A percentile compares a stretch with the other conserved stretches of the same genome.
These are phyloP conservation scores for Gobio gobio DNA, from an alignment of 2,113 vertebrate genomes.

Conservation along the genomic window DNA sequence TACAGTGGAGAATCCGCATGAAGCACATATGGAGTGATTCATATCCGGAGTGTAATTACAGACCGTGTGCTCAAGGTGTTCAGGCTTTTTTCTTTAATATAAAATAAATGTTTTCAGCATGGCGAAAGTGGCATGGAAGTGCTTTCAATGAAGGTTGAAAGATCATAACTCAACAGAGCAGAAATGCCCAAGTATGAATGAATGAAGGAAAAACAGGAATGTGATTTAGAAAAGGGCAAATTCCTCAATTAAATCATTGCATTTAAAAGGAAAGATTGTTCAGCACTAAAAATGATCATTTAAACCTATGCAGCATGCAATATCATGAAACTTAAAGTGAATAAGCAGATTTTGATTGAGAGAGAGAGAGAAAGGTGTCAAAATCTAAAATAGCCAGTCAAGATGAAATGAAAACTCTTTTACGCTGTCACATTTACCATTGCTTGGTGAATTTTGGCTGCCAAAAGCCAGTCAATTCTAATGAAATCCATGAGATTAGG, in stretches of 20 bases:
- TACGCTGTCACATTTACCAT: too few relatives aligned
- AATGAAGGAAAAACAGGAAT: neutral
- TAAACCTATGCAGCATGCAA: neutral
- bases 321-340: neutral
- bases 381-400: neutral
- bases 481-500: neutral
- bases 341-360: too few relatives aligned
- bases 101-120: neutral
- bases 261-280: conserved; percentile 19
- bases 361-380: too few relatives aligned
- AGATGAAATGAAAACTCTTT: neutral
- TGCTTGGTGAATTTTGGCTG: neutral
- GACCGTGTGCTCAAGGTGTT: neutral
- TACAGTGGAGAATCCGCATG: neutral
- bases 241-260: neutral
- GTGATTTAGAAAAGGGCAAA: neutral
- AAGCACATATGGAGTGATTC: neutral
- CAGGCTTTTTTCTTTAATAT: neutral
- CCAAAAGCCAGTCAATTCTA: neutral
- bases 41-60: conserved; percentile 23
- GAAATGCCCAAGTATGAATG: neutral
- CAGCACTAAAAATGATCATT: neutral
- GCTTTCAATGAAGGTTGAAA: neutral
- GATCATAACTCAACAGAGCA: neutral
- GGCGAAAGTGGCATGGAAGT: neutral